Percentiles rank a stretch among this genome's conserved stretches.
Evolutionary conservation across 2,113 vertebrate genomes (phyloP).

Genomic region (Pedetes capensis): DNA sequence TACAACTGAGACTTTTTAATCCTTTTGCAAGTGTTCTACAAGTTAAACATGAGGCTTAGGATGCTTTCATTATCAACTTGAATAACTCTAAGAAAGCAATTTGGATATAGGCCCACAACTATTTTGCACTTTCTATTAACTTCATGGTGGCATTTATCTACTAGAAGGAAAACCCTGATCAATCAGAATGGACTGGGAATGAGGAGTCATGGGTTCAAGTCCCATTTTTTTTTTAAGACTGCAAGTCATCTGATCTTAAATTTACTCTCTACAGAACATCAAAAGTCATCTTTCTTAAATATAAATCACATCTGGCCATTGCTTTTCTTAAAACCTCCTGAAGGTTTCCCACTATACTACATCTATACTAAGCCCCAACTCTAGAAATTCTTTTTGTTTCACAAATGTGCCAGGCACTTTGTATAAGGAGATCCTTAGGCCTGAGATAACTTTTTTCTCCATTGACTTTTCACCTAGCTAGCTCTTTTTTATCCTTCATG

Average conservation of each 20-base stretch:
- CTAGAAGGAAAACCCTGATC: neutral
- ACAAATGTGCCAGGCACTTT: neutral
- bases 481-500: neutral
- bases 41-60: neutral
- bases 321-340: neutral
- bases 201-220: neutral
- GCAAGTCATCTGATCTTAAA: neutral
- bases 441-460: neutral
- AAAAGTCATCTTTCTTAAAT: conserved; percentile 20
- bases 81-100: neutral
- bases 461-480: neutral
- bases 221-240: neutral
- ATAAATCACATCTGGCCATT: neutral
- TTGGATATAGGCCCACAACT: neutral
- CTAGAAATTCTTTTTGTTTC: neutral
- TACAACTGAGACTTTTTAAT: neutral
- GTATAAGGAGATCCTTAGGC: neutral
- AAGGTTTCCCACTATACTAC: neutral
- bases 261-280: neutral
- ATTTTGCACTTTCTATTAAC: neutral
- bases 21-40: neutral
- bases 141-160: neutral
- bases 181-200: neutral
- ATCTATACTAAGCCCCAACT: neutral
- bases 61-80: neutral